phyloP scores from a whole-genome alignment of 2,888 invertebrate species.

The Lacanobia wlatinum region DNA sequence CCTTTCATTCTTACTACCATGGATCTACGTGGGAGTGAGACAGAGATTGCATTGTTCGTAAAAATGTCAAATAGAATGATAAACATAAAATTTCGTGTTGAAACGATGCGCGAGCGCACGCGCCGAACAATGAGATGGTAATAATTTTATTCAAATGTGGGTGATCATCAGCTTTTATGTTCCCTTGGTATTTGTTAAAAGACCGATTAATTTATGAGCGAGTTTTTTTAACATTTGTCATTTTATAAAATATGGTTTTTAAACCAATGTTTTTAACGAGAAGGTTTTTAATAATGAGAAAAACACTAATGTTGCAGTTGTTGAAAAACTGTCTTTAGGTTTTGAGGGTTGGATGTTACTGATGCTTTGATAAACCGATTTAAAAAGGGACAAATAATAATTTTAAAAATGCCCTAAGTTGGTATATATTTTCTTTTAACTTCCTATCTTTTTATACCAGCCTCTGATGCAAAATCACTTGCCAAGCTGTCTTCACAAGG shows the following conservation, averaged over 20 bases:
- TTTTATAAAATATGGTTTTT: constrained; percentile 58
- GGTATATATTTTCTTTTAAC: background rate
- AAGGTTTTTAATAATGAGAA: constrained; percentile 1
- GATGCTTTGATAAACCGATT: background rate
- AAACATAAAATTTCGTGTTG: constrained; percentile 89
- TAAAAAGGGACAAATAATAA: background rate
- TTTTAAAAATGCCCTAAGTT: too few relatives aligned
- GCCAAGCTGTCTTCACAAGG: too few relatives aligned
- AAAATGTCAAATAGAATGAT: constrained; percentile 90
- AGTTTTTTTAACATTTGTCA: constrained; percentile 71
- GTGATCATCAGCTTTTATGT: constrained; percentile 76
- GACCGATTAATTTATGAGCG: constrained; percentile 74
- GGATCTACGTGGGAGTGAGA: constrained; percentile 75
- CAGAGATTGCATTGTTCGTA: constrained; percentile 84
- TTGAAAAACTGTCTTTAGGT: background rate
- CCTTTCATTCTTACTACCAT: constrained; percentile 72
- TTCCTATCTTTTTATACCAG: background rate
- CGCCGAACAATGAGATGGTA: constrained; percentile 79
- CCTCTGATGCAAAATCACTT: too few relatives aligned
- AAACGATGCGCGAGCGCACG: constrained; percentile 81
- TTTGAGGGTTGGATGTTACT: background rate
- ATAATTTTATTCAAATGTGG: constrained; percentile 85
- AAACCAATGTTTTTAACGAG: constrained; percentile 26
- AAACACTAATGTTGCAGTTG: background rate
- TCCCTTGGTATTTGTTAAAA: constrained; percentile 74